Percentiles rank a stretch among this genome's conserved stretches.
phyloP scores from a whole-genome alignment of 2,113 vertebrate species.

The Actinemys pallida region DNA sequence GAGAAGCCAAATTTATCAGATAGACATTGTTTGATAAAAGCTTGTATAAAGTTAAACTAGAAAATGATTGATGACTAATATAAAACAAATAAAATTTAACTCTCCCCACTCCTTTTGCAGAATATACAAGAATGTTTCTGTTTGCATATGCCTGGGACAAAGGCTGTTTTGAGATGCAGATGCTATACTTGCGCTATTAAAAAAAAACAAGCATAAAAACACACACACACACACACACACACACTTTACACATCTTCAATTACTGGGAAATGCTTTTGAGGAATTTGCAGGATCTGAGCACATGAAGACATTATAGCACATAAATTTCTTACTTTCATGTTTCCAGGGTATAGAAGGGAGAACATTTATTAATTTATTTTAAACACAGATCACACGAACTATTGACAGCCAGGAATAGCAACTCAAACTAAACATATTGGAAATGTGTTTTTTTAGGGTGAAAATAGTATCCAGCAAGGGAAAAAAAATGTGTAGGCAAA shows the following conservation, averaged over 20 bases:
- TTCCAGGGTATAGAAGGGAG: conserved; percentile 44
- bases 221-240: no score
- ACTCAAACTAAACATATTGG: conserved; percentile 34
- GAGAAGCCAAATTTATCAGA: neutral
- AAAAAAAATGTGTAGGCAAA: conserved; percentile 16
- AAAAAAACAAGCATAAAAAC: no score
- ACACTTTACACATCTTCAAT: conserved; percentile 69
- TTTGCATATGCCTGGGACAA: conserved; percentile 27
- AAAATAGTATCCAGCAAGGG: conserved; percentile 16
- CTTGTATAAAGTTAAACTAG: neutral
- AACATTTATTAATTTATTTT: neutral
- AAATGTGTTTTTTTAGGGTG: conserved; percentile 55
- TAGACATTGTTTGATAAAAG: neutral
- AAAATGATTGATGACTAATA: fast-evolving
- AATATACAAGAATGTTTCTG: conserved; percentile 1
- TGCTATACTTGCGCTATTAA: conserved; percentile 35
- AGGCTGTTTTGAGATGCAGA: conserved; percentile 67
- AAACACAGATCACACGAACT: conserved; percentile 59
- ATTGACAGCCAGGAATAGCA: conserved; percentile 63
- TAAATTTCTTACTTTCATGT: conserved; percentile 64
- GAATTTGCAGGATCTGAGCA: conserved; percentile 72
- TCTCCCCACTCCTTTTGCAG: neutral
- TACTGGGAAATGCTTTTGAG: conserved; percentile 45
- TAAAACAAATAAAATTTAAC: neutral
- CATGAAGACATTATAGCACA: conserved; percentile 67